Evolutionary conservation across 30 jellyfish, hydroid and myxozoan genomes (phyloP), one percentile per base, ranked within the genome.

Genomic region (Aurelia sp.): DNA sequence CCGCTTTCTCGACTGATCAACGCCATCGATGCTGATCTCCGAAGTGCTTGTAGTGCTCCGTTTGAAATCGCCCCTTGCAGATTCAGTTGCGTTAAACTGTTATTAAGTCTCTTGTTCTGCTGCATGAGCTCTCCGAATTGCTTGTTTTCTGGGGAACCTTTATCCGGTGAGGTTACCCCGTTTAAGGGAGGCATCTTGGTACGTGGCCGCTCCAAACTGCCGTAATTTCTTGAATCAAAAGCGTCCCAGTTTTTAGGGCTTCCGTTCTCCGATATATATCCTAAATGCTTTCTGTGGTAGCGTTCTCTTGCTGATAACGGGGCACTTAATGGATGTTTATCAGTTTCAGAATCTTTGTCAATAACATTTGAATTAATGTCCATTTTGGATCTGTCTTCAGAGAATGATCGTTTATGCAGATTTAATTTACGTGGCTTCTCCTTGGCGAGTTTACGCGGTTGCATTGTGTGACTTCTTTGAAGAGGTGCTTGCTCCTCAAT

Each of bases 41-140:
- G 35, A 6, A 83, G 72, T 35, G 92, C 92, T 62, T 59, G 72
- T 5, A 83, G 58, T n/a, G 92, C 82, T 2, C 76, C 60, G 50
- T 74, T 83, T 15, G 92, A 83, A 71, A 83, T 83, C 38, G 92
- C 92, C 33, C 92, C 86, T 31, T 83, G 83, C n/a, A 83, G 67
- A 50, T 83, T 83, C 18, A 83, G 74, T 74, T 70, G 92, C 21
- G 92, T 69, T 63, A 83, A 62, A 57, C 92, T 69, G n/a, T 78
- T 63, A 64, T 57, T 83, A 10, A 83, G 72, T 19, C 12, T 24
- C 20, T 70, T 69, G 12, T 59, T 63, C 12, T 57, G 77, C 75
- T 60, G 55, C 74, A 40, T 63, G 17, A 33, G 66, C 77, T 51
- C 47, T 6, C 31, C 62, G 44, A 77, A 41, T 33, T 77, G 88